A percentile compares a stretch with the other conserved stretches of the same genome.
Conservation (phyloP, 92 coral and sea anemone species). For the Umimayanthus chanpuru region DNA sequence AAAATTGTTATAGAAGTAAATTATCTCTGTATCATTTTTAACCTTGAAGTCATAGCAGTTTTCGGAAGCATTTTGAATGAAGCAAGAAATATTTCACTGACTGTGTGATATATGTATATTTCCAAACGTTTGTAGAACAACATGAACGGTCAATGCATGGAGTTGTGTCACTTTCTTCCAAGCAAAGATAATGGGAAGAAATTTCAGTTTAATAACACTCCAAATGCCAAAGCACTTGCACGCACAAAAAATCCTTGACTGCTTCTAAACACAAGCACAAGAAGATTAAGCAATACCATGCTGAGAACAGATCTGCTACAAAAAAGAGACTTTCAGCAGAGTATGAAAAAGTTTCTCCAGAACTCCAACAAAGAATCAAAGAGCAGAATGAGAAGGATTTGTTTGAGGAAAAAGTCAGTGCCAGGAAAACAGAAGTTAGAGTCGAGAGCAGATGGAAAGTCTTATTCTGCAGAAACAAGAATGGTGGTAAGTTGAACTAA, state of each 20-base stretch:
- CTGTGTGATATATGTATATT: not conserved
- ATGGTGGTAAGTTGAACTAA: not conserved
- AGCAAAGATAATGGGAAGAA: not conserved
- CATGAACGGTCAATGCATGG: not conserved
- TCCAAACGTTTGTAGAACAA: too few species aligned
- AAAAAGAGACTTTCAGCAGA: too few species aligned
- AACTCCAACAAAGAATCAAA: too few species aligned
- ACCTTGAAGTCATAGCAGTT: not conserved
- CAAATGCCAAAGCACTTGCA: too few species aligned
- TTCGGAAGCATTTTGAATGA: not conserved
- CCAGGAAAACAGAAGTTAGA: not conserved
- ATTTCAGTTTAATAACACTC: too few species aligned
- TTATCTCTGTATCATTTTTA: not conserved
- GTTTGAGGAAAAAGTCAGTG: not conserved
- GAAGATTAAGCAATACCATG: too few species aligned
- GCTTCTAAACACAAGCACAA: too few species aligned
- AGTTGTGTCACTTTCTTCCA: not conserved
- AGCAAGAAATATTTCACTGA: too few species aligned
- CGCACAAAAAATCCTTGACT: too few species aligned
- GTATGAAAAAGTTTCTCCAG: too few species aligned
- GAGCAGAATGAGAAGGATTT: not conserved
- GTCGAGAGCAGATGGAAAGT: not conserved
- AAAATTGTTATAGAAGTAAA: not conserved
- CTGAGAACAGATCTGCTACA: too few species aligned
- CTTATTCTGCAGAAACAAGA: conserved; percentile 1